Evolutionary conservation across 2,113 vertebrate genomes (phyloP), one percentile per base, ranked within the genome.

Genomic region (Aldabrachelys gigantea): DNA sequence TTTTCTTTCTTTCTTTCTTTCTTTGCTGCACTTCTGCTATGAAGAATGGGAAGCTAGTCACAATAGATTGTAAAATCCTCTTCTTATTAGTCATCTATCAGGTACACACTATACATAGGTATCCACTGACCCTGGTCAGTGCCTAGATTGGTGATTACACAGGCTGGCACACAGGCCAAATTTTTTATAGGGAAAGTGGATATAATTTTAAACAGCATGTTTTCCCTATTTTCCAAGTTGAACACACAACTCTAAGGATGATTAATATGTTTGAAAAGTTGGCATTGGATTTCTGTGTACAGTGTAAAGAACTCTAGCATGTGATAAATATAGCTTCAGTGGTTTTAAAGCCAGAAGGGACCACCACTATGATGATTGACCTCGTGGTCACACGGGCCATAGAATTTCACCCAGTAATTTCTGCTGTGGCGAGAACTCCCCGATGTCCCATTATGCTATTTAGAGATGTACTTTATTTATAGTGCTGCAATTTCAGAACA

Each of bases 211-310:
- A 94, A 80, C 9, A 41, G 54, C 22, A 69, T 82, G 69, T 10
- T 41, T 91, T 72, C n/a, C 65, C 65, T 57, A 4, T 3, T 82
- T 4, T 1, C 80, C 5, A 1, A 83, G 80, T 44, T 57, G 47
- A 94, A 76, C 41, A 27, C 52, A 47, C 57, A 59, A 75, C 41
- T 92, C 79, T 80, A 54, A 78, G 82, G 80, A 80, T 94, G 91
- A 87, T 72, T 91, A 90, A 90, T 76, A 56, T 79, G 47, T 91
- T 89, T 87, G 95, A 62, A 85, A 92, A 91, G 56, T 4, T 52
- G 83, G 59, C 49, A 1, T n/a, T 89, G 79, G 10, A 31, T 91
- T 78, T 92, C 75, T 96, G 91, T 89, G 89, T 89, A 90, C 92
- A 80, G 24, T 69, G n/a, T 84, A 76, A 93, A 53, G 80, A 97